Evolutionary conservation across 2,797 vertebrate species (phyloP).

Genomic region (Callimico goeldii): DNA sequence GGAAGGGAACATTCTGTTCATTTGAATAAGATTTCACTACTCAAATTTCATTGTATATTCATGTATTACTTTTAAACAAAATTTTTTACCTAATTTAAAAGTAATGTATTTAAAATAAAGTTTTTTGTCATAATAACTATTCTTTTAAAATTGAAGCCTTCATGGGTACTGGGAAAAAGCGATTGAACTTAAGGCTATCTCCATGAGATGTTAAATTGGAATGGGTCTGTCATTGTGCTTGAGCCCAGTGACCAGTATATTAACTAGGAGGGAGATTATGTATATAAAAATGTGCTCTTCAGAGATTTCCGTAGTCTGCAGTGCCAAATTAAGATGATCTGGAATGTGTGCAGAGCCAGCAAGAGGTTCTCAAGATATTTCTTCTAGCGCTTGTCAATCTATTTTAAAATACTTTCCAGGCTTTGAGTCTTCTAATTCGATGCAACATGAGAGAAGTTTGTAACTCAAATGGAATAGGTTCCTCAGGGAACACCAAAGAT

Average conservation of each 20-base stretch:
- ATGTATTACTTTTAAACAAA: not conserved
- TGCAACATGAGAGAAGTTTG: not conserved
- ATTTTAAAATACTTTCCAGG: not conserved
- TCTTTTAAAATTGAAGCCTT: not conserved
- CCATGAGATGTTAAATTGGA: not conserved
- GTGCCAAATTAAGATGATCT: not conserved
- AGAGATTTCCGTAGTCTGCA: not conserved
- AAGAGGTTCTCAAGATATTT: constrained; percentile 34
- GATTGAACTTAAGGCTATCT: not conserved
- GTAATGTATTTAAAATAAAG: not conserved
- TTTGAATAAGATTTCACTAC: constrained; percentile 15
- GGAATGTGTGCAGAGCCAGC: not conserved
- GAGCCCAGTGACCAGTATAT: not conserved
- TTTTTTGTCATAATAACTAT: not conserved
- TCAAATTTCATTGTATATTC: not conserved
- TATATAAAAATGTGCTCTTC: not conserved
- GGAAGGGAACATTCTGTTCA: not conserved
- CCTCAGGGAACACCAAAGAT: not conserved
- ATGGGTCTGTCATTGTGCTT: not conserved
- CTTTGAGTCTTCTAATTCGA: not conserved
- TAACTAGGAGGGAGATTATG: not conserved
- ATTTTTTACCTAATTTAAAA: not conserved
- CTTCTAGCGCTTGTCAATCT: not conserved
- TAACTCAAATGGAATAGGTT: not conserved
- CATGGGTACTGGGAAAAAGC: not conserved